A percentile compares a stretch with the other conserved stretches of the same genome.
phyloP scores from a whole-genome alignment of 2,797 vertebrate genomes.

The Tapirus indicus region DNA sequence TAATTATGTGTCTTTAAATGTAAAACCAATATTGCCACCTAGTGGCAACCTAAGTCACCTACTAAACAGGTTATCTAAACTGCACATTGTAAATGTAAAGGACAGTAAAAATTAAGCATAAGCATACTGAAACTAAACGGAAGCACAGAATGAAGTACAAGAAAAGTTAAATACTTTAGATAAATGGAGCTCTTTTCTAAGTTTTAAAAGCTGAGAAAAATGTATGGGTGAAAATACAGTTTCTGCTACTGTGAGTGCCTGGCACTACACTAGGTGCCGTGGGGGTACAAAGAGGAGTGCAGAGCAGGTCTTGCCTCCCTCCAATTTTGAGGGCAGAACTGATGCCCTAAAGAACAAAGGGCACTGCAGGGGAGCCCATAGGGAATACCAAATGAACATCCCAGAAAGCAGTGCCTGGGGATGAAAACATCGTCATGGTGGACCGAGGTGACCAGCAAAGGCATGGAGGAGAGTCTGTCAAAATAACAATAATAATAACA shows the following conservation, averaged over 20 bases:
- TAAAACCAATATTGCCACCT: slow-evolving; percentile 84
- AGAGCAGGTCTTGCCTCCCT: background rate
- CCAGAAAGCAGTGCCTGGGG: background rate
- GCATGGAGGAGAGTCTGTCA: too few species aligned
- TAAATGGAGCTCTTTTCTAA: background rate
- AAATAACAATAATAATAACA: background rate
- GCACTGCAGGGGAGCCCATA: background rate
- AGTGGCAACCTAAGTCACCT: slow-evolving; percentile 61
- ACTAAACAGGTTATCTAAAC: slow-evolving; percentile 10
- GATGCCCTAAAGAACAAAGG: background rate
- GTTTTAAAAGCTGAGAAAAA: background rate
- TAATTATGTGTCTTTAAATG: slow-evolving; percentile 64
- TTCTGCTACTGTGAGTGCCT: background rate
- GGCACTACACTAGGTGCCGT: accelerated
- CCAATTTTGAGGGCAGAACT: background rate
- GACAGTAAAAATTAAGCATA: slow-evolving; percentile 31
- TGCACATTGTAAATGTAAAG: background rate
- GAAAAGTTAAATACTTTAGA: background rate
- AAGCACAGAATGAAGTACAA: slow-evolving; percentile 6
- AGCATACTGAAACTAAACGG: background rate
- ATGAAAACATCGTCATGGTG: background rate
- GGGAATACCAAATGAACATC: background rate
- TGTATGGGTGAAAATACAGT: background rate
- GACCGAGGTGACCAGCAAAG: background rate
- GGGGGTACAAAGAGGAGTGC: background rate